Evolutionary conservation across 2,113 vertebrate species (phyloP).

Genomic region (Sula dactylatra): DNA sequence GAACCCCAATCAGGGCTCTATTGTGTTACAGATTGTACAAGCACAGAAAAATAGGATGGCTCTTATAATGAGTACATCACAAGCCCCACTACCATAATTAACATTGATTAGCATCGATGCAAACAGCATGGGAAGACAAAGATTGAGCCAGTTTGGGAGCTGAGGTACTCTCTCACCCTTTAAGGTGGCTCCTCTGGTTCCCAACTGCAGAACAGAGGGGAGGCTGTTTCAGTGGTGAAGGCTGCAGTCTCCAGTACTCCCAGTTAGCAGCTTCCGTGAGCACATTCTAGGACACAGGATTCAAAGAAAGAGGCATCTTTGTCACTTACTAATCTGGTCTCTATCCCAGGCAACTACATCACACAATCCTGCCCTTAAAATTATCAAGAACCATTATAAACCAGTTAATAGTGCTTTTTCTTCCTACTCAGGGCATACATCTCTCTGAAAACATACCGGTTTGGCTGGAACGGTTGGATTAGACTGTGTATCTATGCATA

Average conservation of each 20-base stretch:
- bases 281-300: background rate
- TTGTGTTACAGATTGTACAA: slow-evolving; percentile 40
- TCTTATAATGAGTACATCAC: slow-evolving; percentile 47
- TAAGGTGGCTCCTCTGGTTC: background rate
- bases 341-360: background rate
- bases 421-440: background rate
- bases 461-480: background rate
- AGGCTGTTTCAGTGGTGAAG: background rate
- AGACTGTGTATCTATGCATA: background rate
- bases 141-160: slow-evolving; percentile 1
- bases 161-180: slow-evolving; percentile 9
- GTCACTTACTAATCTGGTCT: background rate
- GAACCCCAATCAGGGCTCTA: slow-evolving; percentile 40
- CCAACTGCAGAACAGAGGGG: background rate
- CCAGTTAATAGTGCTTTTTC: background rate
- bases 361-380: background rate
- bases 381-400: background rate
- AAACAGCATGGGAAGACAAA: slow-evolving; percentile 59
- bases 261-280: background rate
- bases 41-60: slow-evolving; percentile 42
- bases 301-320: background rate
- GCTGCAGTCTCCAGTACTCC: background rate
- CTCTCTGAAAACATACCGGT: background rate
- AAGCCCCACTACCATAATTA: slow-evolving; percentile 59
- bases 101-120: slow-evolving; percentile 53